Percentiles rank a stretch among this genome's conserved stretches.
Evolutionary conservation across 2,797 vertebrate species (phyloP).

Genomic region (Podarcis siculus): DNA sequence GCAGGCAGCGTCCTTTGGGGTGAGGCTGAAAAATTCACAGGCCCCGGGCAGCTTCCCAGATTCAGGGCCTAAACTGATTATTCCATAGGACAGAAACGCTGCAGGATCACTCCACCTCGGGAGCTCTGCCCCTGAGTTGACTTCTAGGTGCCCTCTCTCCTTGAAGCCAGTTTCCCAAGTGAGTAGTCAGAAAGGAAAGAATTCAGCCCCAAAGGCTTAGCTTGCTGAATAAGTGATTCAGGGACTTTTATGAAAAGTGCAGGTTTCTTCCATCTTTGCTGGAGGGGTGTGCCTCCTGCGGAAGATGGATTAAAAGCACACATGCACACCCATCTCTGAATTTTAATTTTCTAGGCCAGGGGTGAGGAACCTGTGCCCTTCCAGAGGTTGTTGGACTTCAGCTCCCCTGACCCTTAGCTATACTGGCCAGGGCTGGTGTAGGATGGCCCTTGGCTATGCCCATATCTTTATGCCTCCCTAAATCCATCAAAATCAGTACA

Average conservation of each 20-base stretch:
- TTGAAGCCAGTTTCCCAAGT: neutral
- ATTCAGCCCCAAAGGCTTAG: neutral
- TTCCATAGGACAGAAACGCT: neutral
- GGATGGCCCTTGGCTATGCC: too few species aligned
- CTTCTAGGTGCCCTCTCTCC: conserved; percentile 7
- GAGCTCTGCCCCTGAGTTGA: neutral
- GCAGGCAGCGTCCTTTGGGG: neutral
- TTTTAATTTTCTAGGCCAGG: neutral
- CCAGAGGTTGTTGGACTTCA: too few species aligned
- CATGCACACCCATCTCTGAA: neutral
- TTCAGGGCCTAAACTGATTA: rapidly evolving
- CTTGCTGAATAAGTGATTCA: neutral
- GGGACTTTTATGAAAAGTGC: neutral
- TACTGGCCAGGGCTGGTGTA: too few species aligned
- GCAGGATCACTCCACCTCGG: neutral
- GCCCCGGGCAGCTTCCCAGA: conserved; percentile 25
- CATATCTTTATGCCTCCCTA: too few species aligned
- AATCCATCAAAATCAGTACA: too few species aligned
- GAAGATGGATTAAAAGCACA: neutral
- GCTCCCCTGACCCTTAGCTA: too few species aligned
- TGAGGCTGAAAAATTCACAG: neutral
- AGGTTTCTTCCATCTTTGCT: neutral
- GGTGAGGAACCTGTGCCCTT: too few species aligned
- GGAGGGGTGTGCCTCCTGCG: neutral
- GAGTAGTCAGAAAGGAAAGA: neutral